Evolutionary conservation across 1,140 invertebrate genomes (phyloP), one percentile per base, ranked within the genome.

Genomic region (Aphelenchoides fujianensis): DNA sequence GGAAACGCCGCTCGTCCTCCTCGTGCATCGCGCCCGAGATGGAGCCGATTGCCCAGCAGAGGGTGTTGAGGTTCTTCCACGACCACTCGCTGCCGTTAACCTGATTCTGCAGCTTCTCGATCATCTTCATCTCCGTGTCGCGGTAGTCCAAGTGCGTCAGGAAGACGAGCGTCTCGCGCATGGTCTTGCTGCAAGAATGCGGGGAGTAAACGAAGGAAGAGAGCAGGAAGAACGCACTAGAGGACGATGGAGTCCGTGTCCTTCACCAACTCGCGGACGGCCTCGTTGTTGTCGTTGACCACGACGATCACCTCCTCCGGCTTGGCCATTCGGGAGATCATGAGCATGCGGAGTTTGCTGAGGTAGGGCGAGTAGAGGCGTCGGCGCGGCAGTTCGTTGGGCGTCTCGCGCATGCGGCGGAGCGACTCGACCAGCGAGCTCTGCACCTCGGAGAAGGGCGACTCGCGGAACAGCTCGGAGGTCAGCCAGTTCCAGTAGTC

Each of bases 231-330:
- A n/a, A n/a, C n/a, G n/a, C n/a, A n/a, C n/a, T 99, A 99, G 79
- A 99, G 88, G 87, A 97, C 97, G 76, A 99, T 98, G 7, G 95
- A 93, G 88, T 99, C 97, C 52, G 97, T 99, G 85, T 99, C 97
- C 86, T 98, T 98, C 93, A 99, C 97, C 84, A 98, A 97, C 86
- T 99, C 97, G 59, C 97, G 87, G 1, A 99, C 95, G 64, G 98
- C 95, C 88, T 99, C 97, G 31, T 97, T 97, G 86, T 98, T 97
- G 85, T 99, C 97, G 88, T 98, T 99, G 86, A 99, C 96, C n/a
- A 99, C 96, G 66, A 99, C 94, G n/a, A 99, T 88, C 3, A 99
- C 97, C 88, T 99, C 97, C 86, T 99, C 97, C 0, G 97, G 97
- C 86, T 98, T 98, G 0, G 96, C 97, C 97, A 99, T 99, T 78